phyloP scores from a whole-genome alignment of 2,797 vertebrate species.

The Danio choprae region DNA sequence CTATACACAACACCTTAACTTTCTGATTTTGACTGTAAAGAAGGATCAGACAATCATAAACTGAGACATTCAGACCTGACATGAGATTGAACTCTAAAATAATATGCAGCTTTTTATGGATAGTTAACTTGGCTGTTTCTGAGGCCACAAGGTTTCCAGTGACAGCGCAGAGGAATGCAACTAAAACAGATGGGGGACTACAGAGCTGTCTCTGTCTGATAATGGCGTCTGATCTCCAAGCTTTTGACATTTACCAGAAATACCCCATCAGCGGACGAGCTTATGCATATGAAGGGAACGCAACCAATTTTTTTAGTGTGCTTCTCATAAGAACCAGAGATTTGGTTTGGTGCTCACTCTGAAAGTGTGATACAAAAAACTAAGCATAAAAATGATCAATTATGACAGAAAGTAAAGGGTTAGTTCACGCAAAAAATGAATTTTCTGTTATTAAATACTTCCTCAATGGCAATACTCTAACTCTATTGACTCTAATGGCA shows the following conservation, averaged over 20 bases:
- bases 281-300: slow-evolving; percentile 6
- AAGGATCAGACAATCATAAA: not conserved
- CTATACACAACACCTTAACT: too few relatives aligned
- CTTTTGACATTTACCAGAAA: slow-evolving; percentile 44
- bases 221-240: slow-evolving; percentile 25
- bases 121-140: slow-evolving; percentile 52
- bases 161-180: slow-evolving; percentile 62
- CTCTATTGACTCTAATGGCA: too few relatives aligned
- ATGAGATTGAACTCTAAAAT: slow-evolving; percentile 2
- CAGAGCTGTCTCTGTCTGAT: slow-evolving; percentile 41
- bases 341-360: too few relatives aligned
- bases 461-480: too few relatives aligned
- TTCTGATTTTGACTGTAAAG: too few relatives aligned
- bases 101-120: slow-evolving; percentile 53
- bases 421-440: too few relatives aligned
- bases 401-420: too few relatives aligned
- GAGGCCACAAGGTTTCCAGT: slow-evolving; percentile 41
- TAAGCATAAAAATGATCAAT: too few relatives aligned
- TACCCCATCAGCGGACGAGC: slow-evolving; percentile 22
- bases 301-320: too few relatives aligned
- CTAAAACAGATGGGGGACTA: slow-evolving; percentile 50
- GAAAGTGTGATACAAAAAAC: too few relatives aligned
- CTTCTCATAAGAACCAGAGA: too few relatives aligned
- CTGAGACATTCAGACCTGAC: not conserved
- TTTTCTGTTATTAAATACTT: too few relatives aligned